Evolutionary conservation across 2,888 invertebrate genomes (phyloP), one percentile per base, ranked within the genome.

Genomic region (Apodemia duryi): DNA sequence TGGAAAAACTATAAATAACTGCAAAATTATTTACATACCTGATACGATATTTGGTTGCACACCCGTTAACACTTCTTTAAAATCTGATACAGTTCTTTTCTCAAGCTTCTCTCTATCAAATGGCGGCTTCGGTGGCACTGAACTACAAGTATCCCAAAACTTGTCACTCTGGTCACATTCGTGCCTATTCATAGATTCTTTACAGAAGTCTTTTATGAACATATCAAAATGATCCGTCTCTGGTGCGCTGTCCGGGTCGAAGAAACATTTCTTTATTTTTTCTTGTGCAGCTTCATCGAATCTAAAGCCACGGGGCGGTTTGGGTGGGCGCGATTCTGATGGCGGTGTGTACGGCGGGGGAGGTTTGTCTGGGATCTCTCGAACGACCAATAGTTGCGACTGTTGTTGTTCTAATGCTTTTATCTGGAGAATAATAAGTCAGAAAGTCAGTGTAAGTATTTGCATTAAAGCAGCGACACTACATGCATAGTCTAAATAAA

Each of bases 261-360:
- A 72, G 69, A 72, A 71, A 13, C 71, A 71, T 11, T 60, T 75
- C n/a, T 73, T 72, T 64, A 90, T 78, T 68, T 78, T 81, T 0
- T 79, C 76, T 52, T 77, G 74, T 6, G 79, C 70, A 29, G 71
- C 69, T 9, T 80, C 78, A 54, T 84, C 85, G 0, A 78, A 64
- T 1, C 71, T 65, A 72, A 85, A 89, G 69, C 76, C 76, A 1
- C 79, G 77, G 1, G 81, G 78, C 0, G 74, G 73, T 67, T 77
- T 83, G 0, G 78, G 72, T 4, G 67, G 43, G 6, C 79, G 75
- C 0, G 73, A 64, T 6, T 84, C 87, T 4, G 75, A 73, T 0
- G 90, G 91, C 13, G 89, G 90, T 0, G 86, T 90, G 76, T 91
- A 91, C 0, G 91, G 91, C 0, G 91, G 91, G 13, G 91, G 91